Conservation (phyloP, 2,113 vertebrate species). For the Thalassarche chlororhynchos region DNA sequence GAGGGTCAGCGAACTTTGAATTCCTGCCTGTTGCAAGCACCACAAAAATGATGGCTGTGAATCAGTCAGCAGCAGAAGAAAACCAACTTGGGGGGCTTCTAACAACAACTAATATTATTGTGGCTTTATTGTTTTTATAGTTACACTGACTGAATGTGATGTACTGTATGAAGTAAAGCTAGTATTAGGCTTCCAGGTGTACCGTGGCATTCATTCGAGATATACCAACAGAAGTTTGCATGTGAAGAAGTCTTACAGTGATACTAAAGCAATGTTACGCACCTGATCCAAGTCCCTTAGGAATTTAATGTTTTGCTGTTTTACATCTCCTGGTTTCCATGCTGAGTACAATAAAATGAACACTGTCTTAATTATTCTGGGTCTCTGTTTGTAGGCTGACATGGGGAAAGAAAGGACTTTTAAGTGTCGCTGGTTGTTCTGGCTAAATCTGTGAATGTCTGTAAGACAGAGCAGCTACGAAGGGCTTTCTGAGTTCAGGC, state of each 20-base stretch:
- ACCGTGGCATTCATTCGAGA: conserved; percentile 10
- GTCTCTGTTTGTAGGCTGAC: conserved; percentile 36
- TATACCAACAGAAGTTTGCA: conserved; percentile 31
- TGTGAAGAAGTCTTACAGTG: conserved; percentile 42
- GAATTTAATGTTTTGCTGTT: conserved; percentile 60
- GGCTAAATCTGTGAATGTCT: not conserved
- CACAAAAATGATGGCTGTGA: not conserved
- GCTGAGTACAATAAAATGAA: conserved; percentile 59
- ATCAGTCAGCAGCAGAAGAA: not conserved
- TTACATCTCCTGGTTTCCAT: conserved; percentile 59
- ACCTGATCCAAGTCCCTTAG: not conserved
- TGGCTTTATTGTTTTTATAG: conserved; percentile 32
- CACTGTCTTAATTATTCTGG: conserved; percentile 47
- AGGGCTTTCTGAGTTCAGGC: not conserved
- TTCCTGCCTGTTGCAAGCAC: not conserved
- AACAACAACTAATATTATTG: not conserved
- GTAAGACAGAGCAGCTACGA: rapidly evolving
- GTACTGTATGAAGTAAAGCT: conserved; percentile 34
- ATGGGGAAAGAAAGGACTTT: not conserved
- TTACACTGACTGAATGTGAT: not conserved
- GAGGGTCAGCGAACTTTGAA: not conserved
- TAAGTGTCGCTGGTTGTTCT: not conserved
- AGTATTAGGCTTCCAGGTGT: conserved; percentile 26
- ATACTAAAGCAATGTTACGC: conserved; percentile 23
- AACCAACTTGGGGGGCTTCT: not conserved